Evolutionary conservation across 2,113 vertebrate genomes (phyloP), one percentile per base, ranked within the genome.

Genomic region (Paradoxurus hermaphroditus): DNA sequence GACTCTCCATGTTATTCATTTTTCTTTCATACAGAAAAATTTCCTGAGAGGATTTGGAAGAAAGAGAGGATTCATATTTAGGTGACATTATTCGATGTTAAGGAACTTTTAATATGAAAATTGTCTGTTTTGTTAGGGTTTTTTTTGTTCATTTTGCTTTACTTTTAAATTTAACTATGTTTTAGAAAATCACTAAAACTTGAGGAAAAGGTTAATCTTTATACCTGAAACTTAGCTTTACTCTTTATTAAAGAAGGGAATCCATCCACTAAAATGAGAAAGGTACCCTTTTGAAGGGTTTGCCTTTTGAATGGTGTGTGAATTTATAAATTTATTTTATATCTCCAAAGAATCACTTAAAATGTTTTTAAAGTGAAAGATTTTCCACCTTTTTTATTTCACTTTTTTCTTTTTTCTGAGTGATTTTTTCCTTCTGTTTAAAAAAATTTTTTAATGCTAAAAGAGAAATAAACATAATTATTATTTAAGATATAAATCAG

Each of bases 401-500:
- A n/a, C 9, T 89, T 49, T 79, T 78, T 25, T 82, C 15, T 79
- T 81, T 44, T 87, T 14, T 82, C 14, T 36, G 12, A 65, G 14
- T 79, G 10, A 62, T 14, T 51, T 91, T 86, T 70, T 21, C 11
- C 51, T 63, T 46, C 4, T 39, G 41, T 88, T 34, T 75, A 86
- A 23, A 16, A 95, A 75, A 6, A 4, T 72, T 81, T 77, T 84
- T 68, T 63, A 65, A 68, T 83, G 31, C 18, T 81, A 41, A 92
- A 31, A 75, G 31, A 68, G 59, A 82, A 86, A 31, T 68, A 67
- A 84, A 81, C 72, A 6, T 41, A 73, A 72, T 89, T 77, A 67
- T 72, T 56, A 92, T 90, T 89, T 97, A 89, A 93, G 82, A 44
- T 92, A 51, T 70, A 44, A 83, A 9, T 77, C 67, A 73, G 11